phyloP scores from a whole-genome alignment of 2,888 invertebrate genomes.

The Dichetophora obliterata region DNA sequence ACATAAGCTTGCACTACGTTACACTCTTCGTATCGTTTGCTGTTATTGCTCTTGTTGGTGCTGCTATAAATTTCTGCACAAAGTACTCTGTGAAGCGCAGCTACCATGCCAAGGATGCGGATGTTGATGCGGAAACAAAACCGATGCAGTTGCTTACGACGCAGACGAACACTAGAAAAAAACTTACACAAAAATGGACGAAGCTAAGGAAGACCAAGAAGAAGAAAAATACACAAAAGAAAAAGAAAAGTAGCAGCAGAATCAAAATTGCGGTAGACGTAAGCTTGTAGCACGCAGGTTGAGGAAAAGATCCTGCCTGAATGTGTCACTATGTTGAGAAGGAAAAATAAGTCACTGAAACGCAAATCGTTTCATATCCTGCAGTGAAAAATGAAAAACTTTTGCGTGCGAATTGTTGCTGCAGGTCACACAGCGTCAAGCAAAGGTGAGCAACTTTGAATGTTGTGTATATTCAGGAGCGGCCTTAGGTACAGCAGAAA shows the following conservation, averaged over 20 bases:
- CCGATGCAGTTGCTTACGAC: too few relatives aligned
- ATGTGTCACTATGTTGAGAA: not conserved
- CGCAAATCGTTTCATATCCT: conserved; percentile 37
- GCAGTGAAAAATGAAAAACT: not conserved
- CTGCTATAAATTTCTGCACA: conserved; percentile 25
- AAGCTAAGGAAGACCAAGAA: not conserved
- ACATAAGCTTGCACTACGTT: not conserved
- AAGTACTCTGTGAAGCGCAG: not conserved
- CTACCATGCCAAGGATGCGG: not conserved
- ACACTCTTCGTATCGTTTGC: not conserved
- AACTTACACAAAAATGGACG: not conserved
- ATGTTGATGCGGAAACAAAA: too few relatives aligned
- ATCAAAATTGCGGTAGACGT: not conserved
- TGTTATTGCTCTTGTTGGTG: not conserved
- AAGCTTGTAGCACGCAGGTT: not conserved
- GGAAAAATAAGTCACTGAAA: not conserved
- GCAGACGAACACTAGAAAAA: too few relatives aligned
- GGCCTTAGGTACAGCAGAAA: too few relatives aligned
- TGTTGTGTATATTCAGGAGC: too few relatives aligned
- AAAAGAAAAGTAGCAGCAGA: not conserved
- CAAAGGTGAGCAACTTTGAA: not conserved
- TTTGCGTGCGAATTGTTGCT: not conserved
- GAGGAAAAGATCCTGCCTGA: not conserved
- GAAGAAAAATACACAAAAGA: not conserved
- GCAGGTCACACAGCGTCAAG: not conserved